Base-by-base conservation (phyloP, 1,140 invertebrate species). In the Chymomyza costata region DNA sequence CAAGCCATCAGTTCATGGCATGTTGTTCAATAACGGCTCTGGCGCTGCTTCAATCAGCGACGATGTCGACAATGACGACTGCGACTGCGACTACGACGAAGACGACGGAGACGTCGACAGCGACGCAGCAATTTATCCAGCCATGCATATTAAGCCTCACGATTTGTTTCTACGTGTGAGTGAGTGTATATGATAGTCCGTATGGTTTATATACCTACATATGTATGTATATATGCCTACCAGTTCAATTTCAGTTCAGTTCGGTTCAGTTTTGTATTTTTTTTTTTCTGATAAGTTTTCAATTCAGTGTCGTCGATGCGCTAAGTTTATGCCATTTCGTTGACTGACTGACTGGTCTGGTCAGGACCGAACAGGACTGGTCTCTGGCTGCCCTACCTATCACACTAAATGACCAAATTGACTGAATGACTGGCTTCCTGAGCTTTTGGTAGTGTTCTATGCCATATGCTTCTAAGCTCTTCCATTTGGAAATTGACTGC, bases 61-160 rank as follows among this genome's bases (percentile, higher is more conserved):
- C 51, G 13, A 30, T 30, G 25, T 44, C 25, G 10, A 6, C 44
- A 40, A 57, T 30, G n/a, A 10, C 50, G 37, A 50, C 48, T 32
- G 43, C 31, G 40, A 51, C 57, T 62, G 56, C n/a, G n/a, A n/a
- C n/a, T n/a, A n/a, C n/a, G n/a, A n/a, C n/a, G n/a, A n/a, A n/a
- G n/a, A n/a, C n/a, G n/a, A n/a, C n/a, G n/a, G 48, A 44, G 57
- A 62, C 43, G 71, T 60, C 70, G 35, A 50, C 51, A 57, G 61
- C 66, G 64, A 74, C 67, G 73, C 57, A 80, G 71, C 71, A 78
- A 78, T 78, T 78, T 78, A 78, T 80, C 67, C 71, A 78, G 73
- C 71, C 73, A 78, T 78, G 71, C 71, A 78, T 78, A 78, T 78
- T 80, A 78, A 78, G 73, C 71, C 71, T 78, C 71, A 78, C 71